A percentile compares a stretch with the other conserved stretches of the same genome.
phyloP scores from a whole-genome alignment of 2,888 invertebrate genomes.

The Pterostichus niger region DNA sequence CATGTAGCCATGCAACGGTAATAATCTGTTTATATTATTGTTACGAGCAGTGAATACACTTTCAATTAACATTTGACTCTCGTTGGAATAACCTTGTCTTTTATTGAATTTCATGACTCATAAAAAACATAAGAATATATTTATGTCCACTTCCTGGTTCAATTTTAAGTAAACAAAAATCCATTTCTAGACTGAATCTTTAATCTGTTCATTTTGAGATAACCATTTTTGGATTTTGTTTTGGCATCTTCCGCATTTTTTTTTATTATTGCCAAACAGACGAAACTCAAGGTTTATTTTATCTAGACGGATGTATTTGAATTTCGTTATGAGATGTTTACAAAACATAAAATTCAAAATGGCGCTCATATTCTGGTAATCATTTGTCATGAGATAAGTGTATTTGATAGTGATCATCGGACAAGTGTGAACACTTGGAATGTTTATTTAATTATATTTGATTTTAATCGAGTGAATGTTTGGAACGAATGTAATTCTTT shows the following conservation, averaged over 20 bases:
- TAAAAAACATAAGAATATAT: slow-evolving; percentile 33
- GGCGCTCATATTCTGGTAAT: slow-evolving; percentile 1
- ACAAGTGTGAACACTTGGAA: slow-evolving; percentile 31
- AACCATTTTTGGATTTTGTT: slow-evolving; percentile 27
- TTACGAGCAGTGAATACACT: slow-evolving; percentile 31
- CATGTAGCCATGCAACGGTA: slow-evolving; percentile 25
- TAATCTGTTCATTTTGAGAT: background rate
- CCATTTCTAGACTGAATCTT: slow-evolving; percentile 41
- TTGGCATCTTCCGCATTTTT: slow-evolving; percentile 43
- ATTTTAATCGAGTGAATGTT: slow-evolving; percentile 50
- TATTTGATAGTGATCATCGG: slow-evolving; percentile 41
- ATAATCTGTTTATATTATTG: slow-evolving; percentile 36
- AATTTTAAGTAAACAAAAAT: slow-evolving; percentile 31
- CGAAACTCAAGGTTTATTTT: slow-evolving; percentile 47
- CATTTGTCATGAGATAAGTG: slow-evolving; percentile 56
- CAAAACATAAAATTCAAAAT: slow-evolving; percentile 16
- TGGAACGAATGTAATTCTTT: slow-evolving; percentile 46
- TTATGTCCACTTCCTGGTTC: slow-evolving; percentile 29
- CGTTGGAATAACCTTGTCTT: slow-evolving; percentile 59
- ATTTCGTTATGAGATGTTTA: slow-evolving; percentile 32
- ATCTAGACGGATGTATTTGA: slow-evolving; percentile 21
- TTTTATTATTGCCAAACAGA: slow-evolving; percentile 16
- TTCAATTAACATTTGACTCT: slow-evolving; percentile 58
- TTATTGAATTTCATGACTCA: slow-evolving; percentile 48
- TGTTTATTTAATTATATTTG: slow-evolving; percentile 55